Conservation (phyloP, 2,888 invertebrate genomes). For the Cantharis rufa region DNA sequence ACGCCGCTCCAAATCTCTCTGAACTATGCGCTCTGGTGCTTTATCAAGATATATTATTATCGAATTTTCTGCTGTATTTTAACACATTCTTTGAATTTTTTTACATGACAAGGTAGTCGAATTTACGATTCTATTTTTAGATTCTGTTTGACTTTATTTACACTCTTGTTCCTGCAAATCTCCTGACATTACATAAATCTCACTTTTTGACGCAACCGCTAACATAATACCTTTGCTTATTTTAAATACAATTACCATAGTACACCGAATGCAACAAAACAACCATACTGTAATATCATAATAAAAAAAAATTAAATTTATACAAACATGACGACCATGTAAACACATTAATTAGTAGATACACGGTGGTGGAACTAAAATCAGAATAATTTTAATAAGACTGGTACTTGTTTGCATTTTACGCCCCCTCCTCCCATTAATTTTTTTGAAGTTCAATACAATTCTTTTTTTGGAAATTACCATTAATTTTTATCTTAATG, state of each 20-base stretch:
- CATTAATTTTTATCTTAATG: no score
- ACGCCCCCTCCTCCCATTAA: no score
- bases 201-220: constrained; percentile 1
- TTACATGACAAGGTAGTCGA: constrained; percentile 1
- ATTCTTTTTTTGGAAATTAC: no score
- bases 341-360: no score
- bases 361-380: no score
- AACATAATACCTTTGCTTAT: neutral
- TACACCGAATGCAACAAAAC: neutral
- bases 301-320: neutral
- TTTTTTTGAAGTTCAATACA: no score
- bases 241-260: neutral
- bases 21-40: neutral
- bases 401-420: no score
- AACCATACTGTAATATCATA: neutral
- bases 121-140: neutral
- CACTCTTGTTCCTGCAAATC: constrained; percentile 1
- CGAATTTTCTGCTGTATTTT: constrained; percentile 7
- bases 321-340: neutral
- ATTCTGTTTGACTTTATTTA: neutral
- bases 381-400: no score
- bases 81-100: constrained; percentile 4
- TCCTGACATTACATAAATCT: constrained; percentile 3
- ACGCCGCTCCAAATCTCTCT: neutral
- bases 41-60: constrained; percentile 15